Evolutionary conservation across 2,113 vertebrate genomes (phyloP), one percentile per base, ranked within the genome.

Genomic region (Prionailurus bengalensis): DNA sequence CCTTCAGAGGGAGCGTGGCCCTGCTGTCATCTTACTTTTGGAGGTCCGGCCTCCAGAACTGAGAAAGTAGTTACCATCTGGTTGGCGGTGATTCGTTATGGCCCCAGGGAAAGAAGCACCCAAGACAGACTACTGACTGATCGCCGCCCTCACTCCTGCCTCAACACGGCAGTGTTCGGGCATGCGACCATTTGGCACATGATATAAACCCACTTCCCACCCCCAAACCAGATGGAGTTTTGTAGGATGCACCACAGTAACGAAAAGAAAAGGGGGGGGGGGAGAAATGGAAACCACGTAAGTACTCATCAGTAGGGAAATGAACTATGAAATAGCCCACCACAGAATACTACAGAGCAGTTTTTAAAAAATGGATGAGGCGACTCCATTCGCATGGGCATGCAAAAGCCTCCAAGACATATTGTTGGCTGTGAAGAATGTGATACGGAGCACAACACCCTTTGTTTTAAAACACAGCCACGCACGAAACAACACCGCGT

Each of bases 401-500:
- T 2, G 7, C n/a, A 48, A 58, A 13, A 23, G 51, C 39, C 63
- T 48, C 39, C 1, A 25, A 51, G 33, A 70, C 25, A 7, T 1
- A 53, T 0, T 7, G 51, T 1, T 25, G 51, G 29, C 70, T 16
- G 8, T 25, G 53, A 25, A 89, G 78, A 65, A 42, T 12, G 17
- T 15, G 27, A 39, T 3, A 17, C 13, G 8, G 12, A 51, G 19
- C 55, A 53, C 48, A n/a, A 1, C 21, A 10, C 55, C 27, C 27
- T 66, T 55, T 42, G 68, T 74, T 66, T 90, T 33, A 51, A 19
- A 55, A 45, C 55, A 53, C 10, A 23, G 15, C 21, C 42, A 15
- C 8, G 12, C 3, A 0, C 1, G 5, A 3, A 39, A n/a, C 68
- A 51, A 8, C 7, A 3, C 1, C 1, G 11, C 14, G 31, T 73